A percentile compares a stretch with the other conserved stretches of the same genome.
Evolutionary conservation across 1,140 invertebrate genomes (phyloP).

Genomic region (Cyrtorhinus lividipennis): DNA sequence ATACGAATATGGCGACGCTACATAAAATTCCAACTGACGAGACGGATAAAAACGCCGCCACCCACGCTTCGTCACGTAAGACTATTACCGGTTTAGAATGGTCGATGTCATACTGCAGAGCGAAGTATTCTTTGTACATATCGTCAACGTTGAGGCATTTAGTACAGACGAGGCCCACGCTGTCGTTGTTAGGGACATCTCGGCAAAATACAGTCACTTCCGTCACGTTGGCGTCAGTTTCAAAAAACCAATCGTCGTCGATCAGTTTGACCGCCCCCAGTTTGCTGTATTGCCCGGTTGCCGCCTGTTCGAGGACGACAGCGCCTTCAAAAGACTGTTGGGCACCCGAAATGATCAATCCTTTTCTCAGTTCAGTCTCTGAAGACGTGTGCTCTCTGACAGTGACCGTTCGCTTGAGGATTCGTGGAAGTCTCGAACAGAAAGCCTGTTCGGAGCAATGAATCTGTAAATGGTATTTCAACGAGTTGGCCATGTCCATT

Average conservation of each 20-base stretch:
- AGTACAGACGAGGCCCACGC: slow-evolving; percentile 18
- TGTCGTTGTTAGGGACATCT: slow-evolving; percentile 6
- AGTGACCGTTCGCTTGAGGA: neutral
- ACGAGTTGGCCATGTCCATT: slow-evolving; percentile 11
- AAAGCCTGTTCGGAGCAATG: slow-evolving; percentile 12
- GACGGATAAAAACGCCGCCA: slow-evolving; percentile 35
- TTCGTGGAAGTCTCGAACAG: slow-evolving; percentile 12
- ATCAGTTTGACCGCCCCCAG: slow-evolving; percentile 16
- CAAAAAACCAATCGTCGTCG: slow-evolving; percentile 10
- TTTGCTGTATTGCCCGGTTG: neutral
- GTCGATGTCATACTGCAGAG: slow-evolving; percentile 1
- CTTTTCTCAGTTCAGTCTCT: slow-evolving; percentile 10
- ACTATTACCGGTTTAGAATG: slow-evolving; percentile 16
- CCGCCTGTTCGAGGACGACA: slow-evolving; percentile 8
- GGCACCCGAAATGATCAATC: neutral
- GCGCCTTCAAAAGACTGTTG: slow-evolving; percentile 15
- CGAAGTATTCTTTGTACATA: slow-evolving; percentile 18
- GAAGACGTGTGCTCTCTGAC: neutral
- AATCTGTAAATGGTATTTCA: slow-evolving; percentile 15
- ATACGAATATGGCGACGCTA: slow-evolving; percentile 33
- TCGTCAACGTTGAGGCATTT: slow-evolving; percentile 20
- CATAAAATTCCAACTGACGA: slow-evolving; percentile 33
- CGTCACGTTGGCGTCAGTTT: slow-evolving; percentile 13
- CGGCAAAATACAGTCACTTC: slow-evolving; percentile 15
- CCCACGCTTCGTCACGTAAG: slow-evolving; percentile 32